These are phyloP conservation scores for Araneus ventricosus DNA, from an alignment of 1,140 invertebrate genomes.

Conservation along the genomic window DNA sequence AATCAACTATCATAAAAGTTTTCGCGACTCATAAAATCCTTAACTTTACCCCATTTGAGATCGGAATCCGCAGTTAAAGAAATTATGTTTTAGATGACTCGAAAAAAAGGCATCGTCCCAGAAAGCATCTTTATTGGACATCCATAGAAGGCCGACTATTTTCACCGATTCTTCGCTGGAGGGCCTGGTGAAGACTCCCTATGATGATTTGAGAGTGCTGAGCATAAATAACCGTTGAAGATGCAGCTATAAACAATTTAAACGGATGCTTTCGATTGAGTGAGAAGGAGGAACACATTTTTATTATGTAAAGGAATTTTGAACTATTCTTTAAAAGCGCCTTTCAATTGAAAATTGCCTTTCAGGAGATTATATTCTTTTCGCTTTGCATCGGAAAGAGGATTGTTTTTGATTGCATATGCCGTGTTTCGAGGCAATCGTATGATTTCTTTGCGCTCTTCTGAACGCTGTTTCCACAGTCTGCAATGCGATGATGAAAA, in stretches of 20 bases:
- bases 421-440: constrained; percentile 40
- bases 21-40: too few species aligned
- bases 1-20: too few species aligned
- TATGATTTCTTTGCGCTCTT: neutral
- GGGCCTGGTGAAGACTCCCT: neutral
- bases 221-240: constrained; percentile 47
- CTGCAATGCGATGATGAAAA: neutral
- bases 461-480: neutral
- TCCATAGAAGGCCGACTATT: too few species aligned
- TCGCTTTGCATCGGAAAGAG: neutral
- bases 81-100: too few species aligned
- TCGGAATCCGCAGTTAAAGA: too few species aligned
- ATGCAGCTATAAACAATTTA: constrained; percentile 67
- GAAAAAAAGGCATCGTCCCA: too few species aligned
- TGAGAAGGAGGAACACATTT: constrained; percentile 55
- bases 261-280: constrained; percentile 53
- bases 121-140: too few species aligned
- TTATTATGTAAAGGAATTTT: constrained; percentile 47
- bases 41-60: too few species aligned
- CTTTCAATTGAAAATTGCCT: constrained; percentile 66
- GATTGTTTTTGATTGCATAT: constrained; percentile 45
- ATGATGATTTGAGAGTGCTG: neutral
- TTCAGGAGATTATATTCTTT: constrained; percentile 53
- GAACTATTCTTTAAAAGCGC: constrained; percentile 50
- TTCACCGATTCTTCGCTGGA: too few species aligned